Evolutionary conservation across 2,888 invertebrate genomes (phyloP), one percentile per base, ranked within the genome.

Genomic region (Euphydryas editha): DNA sequence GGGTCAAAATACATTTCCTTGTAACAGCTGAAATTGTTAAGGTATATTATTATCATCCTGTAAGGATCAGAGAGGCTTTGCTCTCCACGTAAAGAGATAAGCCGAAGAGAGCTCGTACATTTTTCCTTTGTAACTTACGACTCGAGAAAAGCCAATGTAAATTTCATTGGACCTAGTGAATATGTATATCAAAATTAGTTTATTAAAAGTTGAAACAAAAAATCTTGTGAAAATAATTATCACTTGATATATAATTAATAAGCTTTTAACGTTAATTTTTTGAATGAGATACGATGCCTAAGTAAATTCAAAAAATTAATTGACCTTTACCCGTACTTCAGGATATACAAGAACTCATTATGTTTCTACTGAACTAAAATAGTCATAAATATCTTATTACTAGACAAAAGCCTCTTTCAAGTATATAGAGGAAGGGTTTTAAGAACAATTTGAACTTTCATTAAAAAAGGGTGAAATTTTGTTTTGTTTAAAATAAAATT

Each of bases 51-150:
- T 62, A 46, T 61, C 42, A 61, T 44, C 51, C 8, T 59, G 59
- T 42, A n/a, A 39, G 58, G 49, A 58, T 59, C 51, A 13, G 49
- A 58, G 59, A 54, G 64, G 59, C 37, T 62, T 66, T 68, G 20
- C 63, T 56, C 20, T 51, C 39, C 59, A 55, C 59, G 59, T 61
- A 66, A 72, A 62, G 64, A 63, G 70, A 70, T 72, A 72, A 72
- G 68, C 65, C 60, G 49, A 46, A 18, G 61, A 63, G 67, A 66
- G 63, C 62, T 58, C 58, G 62, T 57, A 67, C 62, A 65, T 70
- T 65, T 70, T 70, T 70, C 66, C 66, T 49, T 51, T 49, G 11
- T 59, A 21, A 46, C 51, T 69, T 69, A 66, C 54, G 36, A 62
- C 55, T 62, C 51, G 17, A 47, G 54, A n/a, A 49, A 51, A 56